phyloP scores from a whole-genome alignment of 2,113 vertebrate species.

The Anhinga anhinga region DNA sequence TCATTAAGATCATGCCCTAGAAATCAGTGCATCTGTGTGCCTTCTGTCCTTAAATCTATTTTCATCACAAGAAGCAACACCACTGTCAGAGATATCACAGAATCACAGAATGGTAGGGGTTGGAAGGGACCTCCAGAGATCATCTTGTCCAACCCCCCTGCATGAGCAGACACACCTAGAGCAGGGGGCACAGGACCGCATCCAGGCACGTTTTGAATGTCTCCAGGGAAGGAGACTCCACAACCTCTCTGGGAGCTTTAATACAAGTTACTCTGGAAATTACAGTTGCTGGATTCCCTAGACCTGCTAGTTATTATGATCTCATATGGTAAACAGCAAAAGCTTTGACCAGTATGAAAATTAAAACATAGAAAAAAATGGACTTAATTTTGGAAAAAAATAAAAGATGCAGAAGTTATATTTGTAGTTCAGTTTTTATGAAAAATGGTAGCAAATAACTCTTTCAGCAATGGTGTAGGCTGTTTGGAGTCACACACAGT shows the following conservation, averaged over 20 bases:
- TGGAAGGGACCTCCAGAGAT: too few relatives aligned
- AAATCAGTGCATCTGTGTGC: background rate
- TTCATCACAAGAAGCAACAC: background rate
- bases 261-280: background rate
- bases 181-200: too few relatives aligned
- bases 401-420: background rate
- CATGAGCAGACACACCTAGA: too few relatives aligned
- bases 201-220: too few relatives aligned
- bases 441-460: background rate
- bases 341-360: background rate
- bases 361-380: background rate
- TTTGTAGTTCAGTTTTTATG: background rate
- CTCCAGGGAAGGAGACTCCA: too few relatives aligned
- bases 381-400: background rate
- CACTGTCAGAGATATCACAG: accelerated
- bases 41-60: background rate
- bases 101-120: too few relatives aligned
- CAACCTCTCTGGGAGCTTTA: too few relatives aligned
- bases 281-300: background rate
- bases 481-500: background rate
- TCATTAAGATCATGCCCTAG: background rate
- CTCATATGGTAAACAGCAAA: background rate
- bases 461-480: background rate
- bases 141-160: too few relatives aligned
- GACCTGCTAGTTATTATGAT: background rate